Evolutionary conservation across 92 coral and sea anemone genomes (phyloP).

Genomic region (Porites lobata): DNA sequence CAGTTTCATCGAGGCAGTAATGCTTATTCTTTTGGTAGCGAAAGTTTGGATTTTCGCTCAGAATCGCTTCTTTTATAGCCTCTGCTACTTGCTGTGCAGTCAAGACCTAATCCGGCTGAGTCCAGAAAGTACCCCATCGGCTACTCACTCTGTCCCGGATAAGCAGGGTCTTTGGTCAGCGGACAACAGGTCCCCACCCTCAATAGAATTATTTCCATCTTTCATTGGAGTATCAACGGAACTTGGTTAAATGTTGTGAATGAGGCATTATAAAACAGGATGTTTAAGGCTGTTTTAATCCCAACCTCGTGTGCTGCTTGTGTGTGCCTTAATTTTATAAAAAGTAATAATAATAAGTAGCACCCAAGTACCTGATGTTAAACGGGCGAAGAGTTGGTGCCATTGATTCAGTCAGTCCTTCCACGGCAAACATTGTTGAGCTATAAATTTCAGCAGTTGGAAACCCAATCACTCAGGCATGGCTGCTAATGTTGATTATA

Average conservation of each 20-base stretch:
- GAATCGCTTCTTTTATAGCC: slow-evolving; percentile 71
- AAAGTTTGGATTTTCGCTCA: slow-evolving; percentile 82
- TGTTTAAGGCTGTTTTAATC: too few relatives aligned
- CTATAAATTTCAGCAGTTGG: slow-evolving; percentile 77
- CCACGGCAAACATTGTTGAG: slow-evolving; percentile 87
- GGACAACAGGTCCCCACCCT: slow-evolving; percentile 13
- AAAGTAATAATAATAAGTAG: background rate
- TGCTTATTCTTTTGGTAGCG: slow-evolving; percentile 89
- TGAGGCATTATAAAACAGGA: too few relatives aligned
- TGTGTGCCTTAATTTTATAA: too few relatives aligned
- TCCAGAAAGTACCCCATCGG: slow-evolving; percentile 9
- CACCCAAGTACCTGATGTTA: slow-evolving; percentile 61
- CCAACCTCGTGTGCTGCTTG: too few relatives aligned
- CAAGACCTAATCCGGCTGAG: slow-evolving; percentile 23
- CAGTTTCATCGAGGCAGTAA: slow-evolving; percentile 60
- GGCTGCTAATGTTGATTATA: slow-evolving; percentile 82
- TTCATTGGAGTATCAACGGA: slow-evolving; percentile 50
- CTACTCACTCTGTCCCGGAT: slow-evolving; percentile 51
- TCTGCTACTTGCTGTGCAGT: slow-evolving; percentile 82
- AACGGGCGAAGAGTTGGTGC: slow-evolving; percentile 75
- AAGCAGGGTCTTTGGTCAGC: slow-evolving; percentile 75
- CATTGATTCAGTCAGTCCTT: slow-evolving; percentile 83
- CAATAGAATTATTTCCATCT: background rate
- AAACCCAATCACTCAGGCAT: slow-evolving; percentile 69
- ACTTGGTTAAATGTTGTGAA: slow-evolving; percentile 78